Conservation (phyloP, 2,113 vertebrate species). For the human (Homo sapiens) region GRCh38 chr1:25592501-25593000, state of each 20-base stretch:
- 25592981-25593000: not conserved
- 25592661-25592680: not conserved
- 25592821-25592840: not conserved
- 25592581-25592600: too few relatives aligned
- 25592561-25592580: too few relatives aligned
- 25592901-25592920: accelerated
- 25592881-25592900: accelerated
- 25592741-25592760: not conserved
- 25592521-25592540: too few relatives aligned
- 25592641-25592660: too few relatives aligned
- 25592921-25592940: not conserved
- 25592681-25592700: not conserved
- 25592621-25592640: too few relatives aligned
- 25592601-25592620: too few relatives aligned
- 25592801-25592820: not conserved
- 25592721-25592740: too few relatives aligned
- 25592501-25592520: too few relatives aligned
- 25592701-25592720: not conserved
- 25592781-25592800: not conserved
- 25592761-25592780: not conserved
- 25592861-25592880: accelerated
- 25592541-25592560: too few relatives aligned
- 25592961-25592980: not conserved
- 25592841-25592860: not conserved
- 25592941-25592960: too few relatives aligned